Evolutionary conservation across 2,113 vertebrate species (phyloP).

Genomic region (Phoxinus phoxinus): DNA sequence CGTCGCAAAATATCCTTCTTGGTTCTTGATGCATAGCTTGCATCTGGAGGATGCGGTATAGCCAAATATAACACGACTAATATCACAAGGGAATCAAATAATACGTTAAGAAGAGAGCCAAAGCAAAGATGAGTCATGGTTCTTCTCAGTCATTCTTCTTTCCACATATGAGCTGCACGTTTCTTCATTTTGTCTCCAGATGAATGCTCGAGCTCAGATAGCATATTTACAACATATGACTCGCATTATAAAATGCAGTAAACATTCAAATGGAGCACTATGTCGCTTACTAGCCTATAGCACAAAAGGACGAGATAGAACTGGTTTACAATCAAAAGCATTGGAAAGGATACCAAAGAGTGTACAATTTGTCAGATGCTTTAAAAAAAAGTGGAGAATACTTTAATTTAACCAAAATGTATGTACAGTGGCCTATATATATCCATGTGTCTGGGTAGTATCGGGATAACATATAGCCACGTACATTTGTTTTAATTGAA

Average conservation of each 20-base stretch:
- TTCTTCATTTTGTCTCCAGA: conserved; percentile 56
- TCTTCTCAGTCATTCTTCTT: conserved; percentile 14
- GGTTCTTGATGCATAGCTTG: not conserved
- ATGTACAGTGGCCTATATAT: not conserved
- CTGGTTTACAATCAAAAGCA: not conserved
- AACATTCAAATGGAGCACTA: conserved; percentile 52
- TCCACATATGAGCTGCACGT: conserved; percentile 60
- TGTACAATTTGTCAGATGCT: not conserved
- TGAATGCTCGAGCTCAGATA: conserved; percentile 54
- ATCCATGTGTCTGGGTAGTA: not conserved
- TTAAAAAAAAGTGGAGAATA: not conserved
- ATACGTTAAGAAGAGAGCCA: not conserved
- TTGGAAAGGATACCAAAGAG: not conserved
- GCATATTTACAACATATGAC: conserved; percentile 76
- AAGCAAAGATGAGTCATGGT: conserved; percentile 6
- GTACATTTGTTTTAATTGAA: not conserved
- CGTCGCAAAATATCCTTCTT: not conserved
- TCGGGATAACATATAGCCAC: not conserved
- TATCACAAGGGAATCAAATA: not conserved
- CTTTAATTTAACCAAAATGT: not conserved
- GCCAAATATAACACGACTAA: not conserved
- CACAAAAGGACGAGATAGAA: not conserved
- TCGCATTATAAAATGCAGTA: conserved; percentile 56
- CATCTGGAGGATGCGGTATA: not conserved
- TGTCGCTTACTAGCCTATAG: not conserved